phyloP scores from a whole-genome alignment of 2,888 invertebrate species.

The Zygogramma bicolorata region DNA sequence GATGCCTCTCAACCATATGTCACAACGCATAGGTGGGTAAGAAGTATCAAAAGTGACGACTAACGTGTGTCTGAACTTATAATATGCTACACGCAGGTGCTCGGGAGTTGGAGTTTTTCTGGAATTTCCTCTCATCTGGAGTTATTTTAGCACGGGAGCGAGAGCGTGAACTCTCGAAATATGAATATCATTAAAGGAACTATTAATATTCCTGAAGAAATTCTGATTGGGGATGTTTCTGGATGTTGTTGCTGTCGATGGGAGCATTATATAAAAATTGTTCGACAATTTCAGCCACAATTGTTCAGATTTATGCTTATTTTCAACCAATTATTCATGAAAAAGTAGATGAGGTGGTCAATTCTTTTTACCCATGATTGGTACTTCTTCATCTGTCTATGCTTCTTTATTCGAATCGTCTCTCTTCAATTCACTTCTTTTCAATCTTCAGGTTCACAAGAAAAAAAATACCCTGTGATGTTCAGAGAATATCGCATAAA shows the following conservation, averaged over 20 bases:
- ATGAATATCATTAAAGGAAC: constrained; percentile 23
- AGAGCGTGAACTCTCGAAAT: constrained; percentile 23
- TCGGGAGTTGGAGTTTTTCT: constrained; percentile 14
- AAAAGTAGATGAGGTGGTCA: too few species aligned
- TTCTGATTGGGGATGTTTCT: not conserved
- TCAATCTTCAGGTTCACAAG: too few species aligned
- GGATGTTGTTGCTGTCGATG: not conserved
- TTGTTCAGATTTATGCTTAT: too few species aligned
- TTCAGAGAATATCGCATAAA: too few species aligned
- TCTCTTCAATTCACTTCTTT: too few species aligned
- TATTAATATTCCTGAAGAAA: constrained; percentile 18
- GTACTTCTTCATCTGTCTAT: too few species aligned
- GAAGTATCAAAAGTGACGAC: constrained; percentile 24
- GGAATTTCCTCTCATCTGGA: constrained; percentile 24
- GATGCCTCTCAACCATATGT: constrained; percentile 14
- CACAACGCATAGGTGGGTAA: constrained; percentile 19
- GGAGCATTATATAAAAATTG: too few species aligned
- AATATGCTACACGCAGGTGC: constrained; percentile 22
- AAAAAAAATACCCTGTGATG: too few species aligned
- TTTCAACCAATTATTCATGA: too few species aligned
- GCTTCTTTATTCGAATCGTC: too few species aligned
- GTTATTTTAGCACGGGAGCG: constrained; percentile 16
- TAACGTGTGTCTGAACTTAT: constrained; percentile 24
- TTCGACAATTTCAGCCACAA: too few species aligned
- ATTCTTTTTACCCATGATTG: too few species aligned